These are phyloP conservation scores for Oriolus oriolus DNA, from an alignment of 2,113 vertebrate species.

Conservation along the genomic window DNA sequence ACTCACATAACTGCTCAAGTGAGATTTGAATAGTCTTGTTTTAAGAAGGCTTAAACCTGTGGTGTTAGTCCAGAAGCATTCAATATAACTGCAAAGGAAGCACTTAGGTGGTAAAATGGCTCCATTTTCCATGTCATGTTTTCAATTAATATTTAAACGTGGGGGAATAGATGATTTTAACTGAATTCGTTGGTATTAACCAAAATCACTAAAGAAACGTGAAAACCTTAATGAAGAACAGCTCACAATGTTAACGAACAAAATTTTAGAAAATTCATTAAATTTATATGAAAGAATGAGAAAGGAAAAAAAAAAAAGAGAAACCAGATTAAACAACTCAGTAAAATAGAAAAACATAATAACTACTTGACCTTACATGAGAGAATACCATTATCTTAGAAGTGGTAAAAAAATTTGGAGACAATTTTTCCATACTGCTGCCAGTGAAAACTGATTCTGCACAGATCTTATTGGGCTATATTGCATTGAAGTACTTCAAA, in stretches of 20 bases:
- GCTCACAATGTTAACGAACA: background rate
- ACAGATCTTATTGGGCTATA: background rate
- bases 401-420: background rate
- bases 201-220: background rate
- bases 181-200: background rate
- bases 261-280: background rate
- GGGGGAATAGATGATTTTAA: background rate
- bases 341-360: background rate
- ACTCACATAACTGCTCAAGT: background rate
- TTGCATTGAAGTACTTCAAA: background rate
- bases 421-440: background rate
- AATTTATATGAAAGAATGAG: background rate
- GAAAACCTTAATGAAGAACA: background rate
- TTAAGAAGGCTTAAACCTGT: background rate
- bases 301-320: background rate
- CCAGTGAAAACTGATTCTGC: background rate
- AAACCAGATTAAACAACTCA: background rate
- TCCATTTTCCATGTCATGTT: background rate
- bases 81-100: background rate
- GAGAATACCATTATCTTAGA: background rate
- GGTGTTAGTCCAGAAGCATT: background rate
- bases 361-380: background rate
- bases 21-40: background rate
- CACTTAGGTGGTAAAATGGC: background rate
- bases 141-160: background rate